Conservation (phyloP, 2,113 vertebrate genomes). For the Isurus oxyrinchus region DNA sequence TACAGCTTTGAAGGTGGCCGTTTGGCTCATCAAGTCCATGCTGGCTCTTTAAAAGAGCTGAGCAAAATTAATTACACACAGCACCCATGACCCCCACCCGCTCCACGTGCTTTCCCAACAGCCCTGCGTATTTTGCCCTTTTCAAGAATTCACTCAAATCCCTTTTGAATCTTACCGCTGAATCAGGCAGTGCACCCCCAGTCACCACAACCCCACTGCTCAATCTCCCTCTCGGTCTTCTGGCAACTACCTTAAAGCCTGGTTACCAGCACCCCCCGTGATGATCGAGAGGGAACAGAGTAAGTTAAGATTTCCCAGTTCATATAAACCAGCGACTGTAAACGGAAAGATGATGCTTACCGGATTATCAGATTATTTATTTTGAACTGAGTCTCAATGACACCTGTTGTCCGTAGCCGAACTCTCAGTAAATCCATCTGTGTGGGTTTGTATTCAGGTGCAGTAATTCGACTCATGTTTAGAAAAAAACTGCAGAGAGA, state of each 20-base stretch:
- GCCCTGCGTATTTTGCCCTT: background rate
- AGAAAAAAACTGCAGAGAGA: conserved; percentile 56
- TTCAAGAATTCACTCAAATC: background rate
- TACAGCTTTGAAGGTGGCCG: background rate
- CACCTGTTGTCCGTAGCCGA: conserved; percentile 57
- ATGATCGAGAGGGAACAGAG: background rate
- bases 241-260: background rate
- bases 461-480: conserved; percentile 57
- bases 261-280: background rate
- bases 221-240: too few species aligned
- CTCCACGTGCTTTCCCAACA: too few species aligned
- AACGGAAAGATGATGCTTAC: conserved; percentile 45
- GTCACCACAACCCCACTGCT: background rate
- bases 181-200: background rate
- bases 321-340: background rate
- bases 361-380: conserved; percentile 51
- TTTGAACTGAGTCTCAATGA: conserved; percentile 61
- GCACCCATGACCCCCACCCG: too few species aligned
- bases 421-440: conserved; percentile 58
- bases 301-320: background rate
- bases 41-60: background rate
- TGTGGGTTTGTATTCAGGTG: conserved; percentile 57
- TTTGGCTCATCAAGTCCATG: background rate
- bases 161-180: background rate
- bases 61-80: background rate